Conservation (phyloP, 2,113 vertebrate genomes). For the Zapornia atra region DNA sequence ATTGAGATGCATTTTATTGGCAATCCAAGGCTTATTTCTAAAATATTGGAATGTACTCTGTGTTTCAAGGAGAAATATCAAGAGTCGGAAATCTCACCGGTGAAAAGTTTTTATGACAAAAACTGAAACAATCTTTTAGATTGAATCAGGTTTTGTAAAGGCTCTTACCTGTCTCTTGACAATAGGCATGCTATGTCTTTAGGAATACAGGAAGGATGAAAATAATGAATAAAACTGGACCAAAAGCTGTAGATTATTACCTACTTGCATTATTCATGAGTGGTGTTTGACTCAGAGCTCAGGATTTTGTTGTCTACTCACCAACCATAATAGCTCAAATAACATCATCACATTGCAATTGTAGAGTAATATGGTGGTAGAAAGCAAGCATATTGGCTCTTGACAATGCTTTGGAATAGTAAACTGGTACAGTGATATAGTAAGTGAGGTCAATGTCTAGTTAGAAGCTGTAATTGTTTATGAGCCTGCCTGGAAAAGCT, state of each 20-base stretch:
- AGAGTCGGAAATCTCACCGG: not conserved
- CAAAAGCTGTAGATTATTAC: not conserved
- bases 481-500: not conserved
- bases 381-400: not conserved
- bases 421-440: not conserved
- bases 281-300: not conserved
- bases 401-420: not conserved
- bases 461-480: constrained; percentile 30
- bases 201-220: not conserved
- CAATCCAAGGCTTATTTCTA: not conserved
- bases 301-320: not conserved
- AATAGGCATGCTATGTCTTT: not conserved
- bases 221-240: not conserved
- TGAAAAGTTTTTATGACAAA: not conserved
- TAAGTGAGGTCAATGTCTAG: constrained; percentile 5
- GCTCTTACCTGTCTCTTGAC: not conserved
- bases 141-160: not conserved
- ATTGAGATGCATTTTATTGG: constrained; percentile 12
- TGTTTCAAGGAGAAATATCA: not conserved
- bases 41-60: not conserved
- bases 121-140: not conserved
- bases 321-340: not conserved
- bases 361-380: not conserved
- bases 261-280: not conserved
- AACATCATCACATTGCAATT: not conserved